These are phyloP conservation scores for Linepithema humile DNA, from an alignment of 1,140 invertebrate genomes.

Conservation along the genomic window DNA sequence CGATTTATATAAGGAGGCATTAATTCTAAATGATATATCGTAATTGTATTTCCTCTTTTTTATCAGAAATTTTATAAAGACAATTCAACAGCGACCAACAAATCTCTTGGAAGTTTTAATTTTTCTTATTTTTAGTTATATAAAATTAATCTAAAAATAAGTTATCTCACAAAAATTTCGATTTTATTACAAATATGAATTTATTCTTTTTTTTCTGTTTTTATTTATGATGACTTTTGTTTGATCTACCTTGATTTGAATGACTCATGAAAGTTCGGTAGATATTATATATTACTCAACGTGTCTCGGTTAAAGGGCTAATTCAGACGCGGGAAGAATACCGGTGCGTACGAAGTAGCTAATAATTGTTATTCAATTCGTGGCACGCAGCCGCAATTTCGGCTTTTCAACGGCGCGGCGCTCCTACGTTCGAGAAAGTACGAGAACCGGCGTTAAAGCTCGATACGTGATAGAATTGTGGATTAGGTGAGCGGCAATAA, in stretches of 20 bases:
- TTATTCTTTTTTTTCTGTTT: not conserved
- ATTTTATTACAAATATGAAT: not conserved
- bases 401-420: not conserved
- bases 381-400: slow-evolving; percentile 6
- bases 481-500: slow-evolving; percentile 49
- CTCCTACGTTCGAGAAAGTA: slow-evolving; percentile 35
- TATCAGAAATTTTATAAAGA: not conserved
- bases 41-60: not conserved
- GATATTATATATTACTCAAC: slow-evolving; percentile 12
- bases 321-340: slow-evolving; percentile 18
- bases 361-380: slow-evolving; percentile 39
- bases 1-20: not conserved
- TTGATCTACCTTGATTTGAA: slow-evolving; percentile 1
- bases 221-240: not conserved
- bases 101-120: not conserved
- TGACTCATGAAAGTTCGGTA: not conserved
- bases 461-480: slow-evolving; percentile 43
- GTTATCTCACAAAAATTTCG: no score
- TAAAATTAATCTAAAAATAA: not conserved
- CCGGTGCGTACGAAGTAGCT: not conserved
- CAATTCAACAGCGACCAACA: not conserved
- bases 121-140: not conserved
- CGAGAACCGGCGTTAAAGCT: slow-evolving; percentile 43
- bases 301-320: not conserved
- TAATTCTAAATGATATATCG: not conserved